Evolutionary conservation across 2,797 vertebrate genomes (phyloP).

Genomic region (Acrossocheilus wenchowensis): DNA sequence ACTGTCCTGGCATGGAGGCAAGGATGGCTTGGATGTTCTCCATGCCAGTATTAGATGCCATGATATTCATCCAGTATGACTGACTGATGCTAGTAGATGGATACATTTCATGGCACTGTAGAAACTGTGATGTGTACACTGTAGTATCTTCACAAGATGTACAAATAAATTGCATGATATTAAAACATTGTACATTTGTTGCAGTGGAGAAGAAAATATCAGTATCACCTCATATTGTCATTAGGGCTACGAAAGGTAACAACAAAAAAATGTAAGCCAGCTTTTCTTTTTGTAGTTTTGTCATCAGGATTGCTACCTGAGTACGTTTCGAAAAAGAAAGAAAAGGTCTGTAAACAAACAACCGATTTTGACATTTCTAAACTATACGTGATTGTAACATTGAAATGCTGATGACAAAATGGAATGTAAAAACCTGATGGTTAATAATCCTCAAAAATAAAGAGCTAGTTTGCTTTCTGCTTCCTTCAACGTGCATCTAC

Average conservation of each 20-base stretch:
- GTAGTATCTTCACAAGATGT: slow-evolving; percentile 55
- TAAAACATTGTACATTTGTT: slow-evolving; percentile 43
- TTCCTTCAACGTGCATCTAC: slow-evolving; percentile 63
- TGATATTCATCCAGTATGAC: slow-evolving; percentile 65
- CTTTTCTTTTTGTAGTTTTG: slow-evolving; percentile 18
- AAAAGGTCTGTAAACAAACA: slow-evolving; percentile 76
- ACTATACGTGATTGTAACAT: slow-evolving; percentile 54
- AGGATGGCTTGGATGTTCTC: slow-evolving; percentile 84
- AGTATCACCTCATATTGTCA: slow-evolving; percentile 39
- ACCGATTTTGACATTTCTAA: slow-evolving; percentile 65
- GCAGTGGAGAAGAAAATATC: slow-evolving; percentile 49
- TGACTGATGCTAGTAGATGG: slow-evolving; percentile 76
- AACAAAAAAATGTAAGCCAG: not conserved
- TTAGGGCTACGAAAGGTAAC: slow-evolving; percentile 4
- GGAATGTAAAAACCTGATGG: slow-evolving; percentile 82
- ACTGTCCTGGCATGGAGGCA: slow-evolving; percentile 79
- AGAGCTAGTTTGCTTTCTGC: slow-evolving; percentile 58
- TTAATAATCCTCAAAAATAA: slow-evolving; percentile 65
- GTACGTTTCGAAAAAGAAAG: not conserved
- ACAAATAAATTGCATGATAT: slow-evolving; percentile 57
- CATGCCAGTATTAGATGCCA: slow-evolving; percentile 75
- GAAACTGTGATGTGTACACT: slow-evolving; percentile 66
- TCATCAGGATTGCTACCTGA: slow-evolving; percentile 40
- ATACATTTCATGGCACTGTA: slow-evolving; percentile 80
- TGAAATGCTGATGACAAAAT: slow-evolving; percentile 71